Evolutionary conservation across 2,888 invertebrate species (phyloP), one percentile per base, ranked within the genome.

Genomic region (Colostygia pectinataria): DNA sequence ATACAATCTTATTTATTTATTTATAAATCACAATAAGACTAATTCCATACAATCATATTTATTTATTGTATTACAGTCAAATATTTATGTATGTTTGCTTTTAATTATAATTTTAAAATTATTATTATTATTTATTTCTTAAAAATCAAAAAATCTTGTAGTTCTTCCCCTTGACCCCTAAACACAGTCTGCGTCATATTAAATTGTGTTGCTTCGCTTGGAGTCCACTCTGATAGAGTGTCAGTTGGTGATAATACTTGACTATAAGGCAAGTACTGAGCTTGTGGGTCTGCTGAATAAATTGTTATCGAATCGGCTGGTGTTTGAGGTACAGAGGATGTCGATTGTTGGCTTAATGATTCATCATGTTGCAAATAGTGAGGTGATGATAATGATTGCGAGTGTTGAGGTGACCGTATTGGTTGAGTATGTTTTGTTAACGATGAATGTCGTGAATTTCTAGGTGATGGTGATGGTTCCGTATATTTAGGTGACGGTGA

Each of bases 101-200:
- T 24, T 24, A 24, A 24, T 24, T 24, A 24, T 6, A 24, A 5
- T 24, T 24, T 24, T 24, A 5, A 5, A 5, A 24, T 5, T 2
- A 5, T 24, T 24, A 24, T 24, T 24, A n/a, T n/a, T n/a, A n/a
- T 24, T 24, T 24, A 24, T 24, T 24, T 24, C 12, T 39, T 39
- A 28, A 39, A 39, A 12, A 39, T 28, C 39, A 39, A 39, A 39
- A 12, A 39, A 15, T 39, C 39, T 24, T 39, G 39, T 18, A 39
- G 9, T n/a, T 39, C 39, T 12, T n/a, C 20, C 39, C 39, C 39
- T 39, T 39, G 9, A 9, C 39, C 39, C 13, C 39, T 39, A 28
- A 39, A 39, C 9, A 28, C 39, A 6, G 3, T 24, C 24, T 24
- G 24, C 24, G n/a, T n/a, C n/a, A n/a, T n/a, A n/a, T n/a, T n/a